Evolutionary conservation across 2,888 invertebrate species (phyloP), one percentile per base, ranked within the genome.

Genomic region (Antitype chi): DNA sequence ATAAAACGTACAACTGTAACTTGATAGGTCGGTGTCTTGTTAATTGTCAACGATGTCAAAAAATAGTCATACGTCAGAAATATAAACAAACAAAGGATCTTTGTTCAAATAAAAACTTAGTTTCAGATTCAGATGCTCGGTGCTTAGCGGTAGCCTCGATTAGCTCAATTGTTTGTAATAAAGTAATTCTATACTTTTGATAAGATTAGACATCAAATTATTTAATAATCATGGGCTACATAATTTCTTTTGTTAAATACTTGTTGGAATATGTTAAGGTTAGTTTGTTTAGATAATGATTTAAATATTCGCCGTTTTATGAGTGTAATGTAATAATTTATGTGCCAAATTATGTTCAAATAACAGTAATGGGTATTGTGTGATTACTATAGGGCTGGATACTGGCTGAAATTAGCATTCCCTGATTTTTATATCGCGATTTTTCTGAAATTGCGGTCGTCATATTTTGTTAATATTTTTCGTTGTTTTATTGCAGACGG

Each of bases 401-500:
- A 70, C 28, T 43, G 59, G 47, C 57, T 69, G 60, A n/a, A 66
- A 77, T 74, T 67, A 62, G 38, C n/a, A 43, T 55, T 53, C 62
- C 23, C 32, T 43, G 5, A 47, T 17, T 64, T 75, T 60, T 75
- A 9, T 73, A 28, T 28, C 11, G 70, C 49, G 59, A 60, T 43
- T 70, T 60, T 78, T 76, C 25, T 63, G 17, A 38, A 7, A 5
- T 25, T 59, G 53, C 32, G 70, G 23, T 53, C 20, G 23, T 59
- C 49, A 28, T 76, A 38, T 13, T 47, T 81, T 71, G 23, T 78
- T 71, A 52, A 32, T 23, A 2, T 53, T 63, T 72, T 74, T 28
- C 43, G 8, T 38, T 75, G 63, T 82, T 82, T 78, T 85, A 7
- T 74, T 64, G 17, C 92, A 98, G 98, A 98, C 98, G 90, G 98